Evolutionary conservation across 2,888 invertebrate species (phyloP).

Genomic region (Pasiphila rectangulata): DNA sequence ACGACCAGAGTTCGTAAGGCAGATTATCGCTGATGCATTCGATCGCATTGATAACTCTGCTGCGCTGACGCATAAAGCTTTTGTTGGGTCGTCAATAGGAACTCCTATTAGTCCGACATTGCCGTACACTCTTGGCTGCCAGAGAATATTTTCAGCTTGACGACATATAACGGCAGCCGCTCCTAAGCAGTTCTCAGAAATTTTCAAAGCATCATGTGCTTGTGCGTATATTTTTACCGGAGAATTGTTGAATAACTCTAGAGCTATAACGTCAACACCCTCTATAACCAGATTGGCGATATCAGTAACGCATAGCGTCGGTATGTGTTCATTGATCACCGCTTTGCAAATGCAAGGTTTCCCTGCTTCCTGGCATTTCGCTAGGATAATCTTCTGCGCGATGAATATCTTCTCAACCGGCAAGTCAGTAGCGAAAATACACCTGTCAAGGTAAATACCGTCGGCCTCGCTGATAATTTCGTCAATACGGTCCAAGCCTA

Average conservation of each 20-base stretch:
- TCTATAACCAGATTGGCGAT: constrained; percentile 96
- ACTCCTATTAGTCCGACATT: constrained; percentile 83
- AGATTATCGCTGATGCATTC: constrained; percentile 82
- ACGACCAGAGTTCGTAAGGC: constrained; percentile 86
- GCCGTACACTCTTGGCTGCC: constrained; percentile 89
- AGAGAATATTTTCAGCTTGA: constrained; percentile 92
- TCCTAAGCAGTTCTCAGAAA: constrained; percentile 84
- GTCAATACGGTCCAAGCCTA: constrained; percentile 80
- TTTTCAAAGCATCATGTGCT: constrained; percentile 56
- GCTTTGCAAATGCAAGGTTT: constrained; percentile 95
- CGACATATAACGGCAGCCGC: constrained; percentile 88
- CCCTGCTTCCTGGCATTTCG: constrained; percentile 90
- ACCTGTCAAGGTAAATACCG: constrained; percentile 93
- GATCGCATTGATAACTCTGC: constrained; percentile 66
- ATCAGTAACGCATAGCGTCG: constrained; percentile 88
- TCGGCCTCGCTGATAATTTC: constrained; percentile 89
- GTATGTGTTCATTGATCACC: constrained; percentile 90
- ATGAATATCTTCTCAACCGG: constrained; percentile 93
- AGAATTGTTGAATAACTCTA: constrained; percentile 83
- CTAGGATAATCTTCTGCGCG: constrained; percentile 92
- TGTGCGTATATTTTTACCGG: constrained; percentile 60
- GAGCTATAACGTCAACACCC: constrained; percentile 92
- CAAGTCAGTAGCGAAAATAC: constrained; percentile 91
- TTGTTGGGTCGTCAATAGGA: constrained; percentile 76
- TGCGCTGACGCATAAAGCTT: constrained; percentile 76